Base-by-base conservation (phyloP, 2,797 vertebrate species). In the Protosalanx chinensis region DNA sequence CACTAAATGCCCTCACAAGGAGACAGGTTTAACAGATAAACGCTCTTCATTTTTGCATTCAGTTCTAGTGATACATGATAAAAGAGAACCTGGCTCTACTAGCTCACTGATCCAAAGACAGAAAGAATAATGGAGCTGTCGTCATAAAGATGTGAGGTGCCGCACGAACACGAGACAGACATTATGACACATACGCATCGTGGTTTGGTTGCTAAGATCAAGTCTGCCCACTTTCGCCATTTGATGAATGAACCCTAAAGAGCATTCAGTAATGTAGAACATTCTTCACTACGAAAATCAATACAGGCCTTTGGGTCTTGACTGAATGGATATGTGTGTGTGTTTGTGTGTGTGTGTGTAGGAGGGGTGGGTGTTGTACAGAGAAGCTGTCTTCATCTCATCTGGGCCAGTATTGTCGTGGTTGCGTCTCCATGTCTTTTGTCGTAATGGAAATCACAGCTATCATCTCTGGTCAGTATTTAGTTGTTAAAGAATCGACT, bases 261-360 rank as follows among this genome's bases (percentile, higher is more conserved):
- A 56, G 15, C 15, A 56, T 56, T n/a, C 51, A 16, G 51, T 56
- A 56, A 56, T 56, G 51, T 16, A 56, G 51, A 56, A n/a, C 51
- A 56, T 56, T 56, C 51, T n/a, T 56, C 51, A 56, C 51, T 56
- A 7, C 3, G 15, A 15, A n/a, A 12, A 29, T 65, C 35, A 46
- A 65, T 41, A 33, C 64, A 41, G 33, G 41, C 64, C 30, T 20
- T 18, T 35, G 18, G 29, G 33, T 37, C 62, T 64, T n/a, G 30
- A 64, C 62, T 6, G 32, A 64, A 64, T 35, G 32, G 62, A 41
- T 66, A 41, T 29, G 29, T 46, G 16, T 66, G 41, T 66, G 37
- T 65, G 18, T 33, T 15, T 33, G 13, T 6, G 60, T 18, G 60
- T 18, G 13, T 27, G 23, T 27, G 23, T 27, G 23, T 27, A 18